A percentile compares a stretch with the other conserved stretches of the same genome.
Conservation (phyloP, 2,888 invertebrate genomes). For the Drosophila longiperda region DNA sequence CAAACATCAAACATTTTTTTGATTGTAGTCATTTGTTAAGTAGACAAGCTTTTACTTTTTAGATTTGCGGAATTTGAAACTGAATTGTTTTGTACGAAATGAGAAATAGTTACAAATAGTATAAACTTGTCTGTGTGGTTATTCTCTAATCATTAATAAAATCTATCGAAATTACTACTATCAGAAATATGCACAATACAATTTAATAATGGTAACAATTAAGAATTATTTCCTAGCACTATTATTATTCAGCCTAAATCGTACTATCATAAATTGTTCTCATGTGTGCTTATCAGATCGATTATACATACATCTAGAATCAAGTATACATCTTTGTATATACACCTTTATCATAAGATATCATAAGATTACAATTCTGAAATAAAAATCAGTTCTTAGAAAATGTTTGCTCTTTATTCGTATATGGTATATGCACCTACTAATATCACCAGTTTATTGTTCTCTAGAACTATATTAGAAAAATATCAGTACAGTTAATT, state of each 20-base stretch:
- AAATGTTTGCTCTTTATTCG: conserved; percentile 36
- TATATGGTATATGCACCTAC: conserved; percentile 56
- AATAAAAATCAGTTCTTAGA: neutral
- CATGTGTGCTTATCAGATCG: neutral
- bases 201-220: neutral
- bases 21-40: neutral
- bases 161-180: neutral
- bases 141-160: neutral
- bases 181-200: no score
- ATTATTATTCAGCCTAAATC: neutral
- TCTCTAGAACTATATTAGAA: conserved; percentile 63
- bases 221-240: neutral
- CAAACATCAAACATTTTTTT: neutral
- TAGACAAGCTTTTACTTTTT: neutral
- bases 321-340: neutral
- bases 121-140: no score
- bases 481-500: conserved; percentile 72
- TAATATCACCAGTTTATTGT: conserved; percentile 80
- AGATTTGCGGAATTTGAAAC: neutral
- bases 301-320: neutral
- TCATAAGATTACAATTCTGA: neutral
- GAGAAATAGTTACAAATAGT: no score
- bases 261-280: neutral
- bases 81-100: no score
- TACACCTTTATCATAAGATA: neutral